Conservation (phyloP, 1,140 invertebrate genomes). For the Saccostrea cuccullata region DNA sequence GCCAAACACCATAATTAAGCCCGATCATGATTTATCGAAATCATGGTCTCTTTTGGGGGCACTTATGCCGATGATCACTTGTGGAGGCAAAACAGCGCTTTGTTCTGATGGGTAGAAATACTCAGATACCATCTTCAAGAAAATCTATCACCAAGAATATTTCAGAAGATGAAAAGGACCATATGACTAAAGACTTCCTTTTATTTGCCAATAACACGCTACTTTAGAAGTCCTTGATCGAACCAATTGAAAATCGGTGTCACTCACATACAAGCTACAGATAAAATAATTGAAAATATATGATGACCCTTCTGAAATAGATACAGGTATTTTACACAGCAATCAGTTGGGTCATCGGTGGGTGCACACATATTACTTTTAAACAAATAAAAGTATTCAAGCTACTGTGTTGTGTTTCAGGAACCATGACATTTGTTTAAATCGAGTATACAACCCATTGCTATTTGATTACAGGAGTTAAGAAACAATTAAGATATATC, state of each 20-base stretch:
- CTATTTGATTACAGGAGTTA: conserved; percentile 28
- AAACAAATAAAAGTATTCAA: conserved; percentile 31
- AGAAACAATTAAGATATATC: conserved; percentile 31
- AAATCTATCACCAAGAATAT: conserved; percentile 34
- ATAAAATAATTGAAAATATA: conserved; percentile 29
- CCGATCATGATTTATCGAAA: conserved; percentile 31
- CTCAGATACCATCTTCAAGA: not conserved
- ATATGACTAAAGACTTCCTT: conserved; percentile 31
- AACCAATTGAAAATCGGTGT: conserved; percentile 33
- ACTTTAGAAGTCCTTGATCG: conserved; percentile 15
- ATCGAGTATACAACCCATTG: conserved; percentile 13
- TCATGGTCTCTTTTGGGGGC: conserved; percentile 19
- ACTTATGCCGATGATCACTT: conserved; percentile 21
- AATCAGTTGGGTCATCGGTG: not conserved
- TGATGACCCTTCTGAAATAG: conserved; percentile 23
- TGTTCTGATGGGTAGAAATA: not conserved
- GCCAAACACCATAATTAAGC: conserved; percentile 28
- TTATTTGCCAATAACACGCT: conserved; percentile 11
- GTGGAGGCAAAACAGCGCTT: not conserved
- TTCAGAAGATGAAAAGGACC: conserved; percentile 29
- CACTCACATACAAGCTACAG: conserved; percentile 6
- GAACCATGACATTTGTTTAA: conserved; percentile 12
- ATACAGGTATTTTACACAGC: not conserved
- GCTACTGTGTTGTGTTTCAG: not conserved
- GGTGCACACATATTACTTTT: conserved; percentile 22